A percentile compares a stretch with the other conserved stretches of the same genome.
These are phyloP conservation scores for Limnephilus marmoratus DNA, from an alignment of 2,888 invertebrate genomes.

Conservation along the genomic window DNA sequence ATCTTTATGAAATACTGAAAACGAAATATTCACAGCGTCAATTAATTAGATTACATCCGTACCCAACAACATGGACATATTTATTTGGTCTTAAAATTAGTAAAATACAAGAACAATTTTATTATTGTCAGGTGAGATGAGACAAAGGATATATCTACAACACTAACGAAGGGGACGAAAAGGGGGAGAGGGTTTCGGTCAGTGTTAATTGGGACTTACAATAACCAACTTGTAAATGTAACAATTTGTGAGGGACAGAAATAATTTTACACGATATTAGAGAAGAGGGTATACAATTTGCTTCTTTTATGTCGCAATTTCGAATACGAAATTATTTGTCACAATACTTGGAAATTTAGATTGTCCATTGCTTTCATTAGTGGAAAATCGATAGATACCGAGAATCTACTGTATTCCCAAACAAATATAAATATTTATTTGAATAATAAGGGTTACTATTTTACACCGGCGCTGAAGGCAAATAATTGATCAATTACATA, in stretches of 20 bases:
- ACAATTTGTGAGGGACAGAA: not conserved
- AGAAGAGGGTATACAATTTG: not conserved
- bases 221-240: not conserved
- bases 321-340: not conserved
- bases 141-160: not conserved
- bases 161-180: not conserved
- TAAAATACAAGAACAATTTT: not conserved
- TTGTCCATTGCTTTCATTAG: not conserved
- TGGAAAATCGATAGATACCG: not conserved
- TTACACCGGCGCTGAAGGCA: not conserved
- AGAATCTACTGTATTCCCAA: not conserved
- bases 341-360: not conserved
- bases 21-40: not conserved
- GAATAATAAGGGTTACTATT: not conserved
- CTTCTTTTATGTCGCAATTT: not conserved
- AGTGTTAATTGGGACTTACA: constrained; percentile 11
- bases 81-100: constrained; percentile 2
- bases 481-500: not conserved
- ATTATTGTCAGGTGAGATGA: not conserved
- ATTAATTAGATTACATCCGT: not conserved
- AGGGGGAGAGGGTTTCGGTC: not conserved
- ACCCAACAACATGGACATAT: not conserved
- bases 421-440: not conserved
- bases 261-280: not conserved
- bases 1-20: not conserved